These are phyloP conservation scores for Mugil cephalus DNA, from an alignment of 2,113 vertebrate species.

Conservation along the genomic window DNA sequence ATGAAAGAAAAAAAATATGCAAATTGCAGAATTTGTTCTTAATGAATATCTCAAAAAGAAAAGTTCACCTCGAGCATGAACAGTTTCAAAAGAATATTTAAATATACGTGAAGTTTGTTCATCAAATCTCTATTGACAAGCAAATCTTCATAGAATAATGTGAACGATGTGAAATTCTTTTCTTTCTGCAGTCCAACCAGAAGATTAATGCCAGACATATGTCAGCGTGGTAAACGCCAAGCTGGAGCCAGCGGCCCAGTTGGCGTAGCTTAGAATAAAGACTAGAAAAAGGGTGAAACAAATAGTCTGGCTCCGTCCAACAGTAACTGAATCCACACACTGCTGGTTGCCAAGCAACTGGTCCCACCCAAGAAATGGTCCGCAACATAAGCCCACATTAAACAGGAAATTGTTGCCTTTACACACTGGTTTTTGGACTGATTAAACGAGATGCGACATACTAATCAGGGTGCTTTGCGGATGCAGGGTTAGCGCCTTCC, in stretches of 20 bases:
- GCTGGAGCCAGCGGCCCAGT: not conserved
- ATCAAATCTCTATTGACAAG: not conserved
- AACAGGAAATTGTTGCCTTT: not conserved
- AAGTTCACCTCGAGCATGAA: not conserved
- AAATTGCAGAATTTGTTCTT: slow-evolving; percentile 39
- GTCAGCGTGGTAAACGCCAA: too few relatives aligned
- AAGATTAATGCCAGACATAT: too few relatives aligned
- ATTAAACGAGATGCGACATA: not conserved
- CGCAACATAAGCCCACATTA: not conserved
- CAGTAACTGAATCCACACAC: not conserved
- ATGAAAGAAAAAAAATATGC: slow-evolving; percentile 14
- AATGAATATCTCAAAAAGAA: slow-evolving; percentile 12
- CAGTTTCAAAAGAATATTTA: not conserved
- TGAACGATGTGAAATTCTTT: not conserved
- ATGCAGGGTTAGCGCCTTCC: not conserved
- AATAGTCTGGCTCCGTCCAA: not conserved
- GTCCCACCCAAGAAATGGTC: not conserved
- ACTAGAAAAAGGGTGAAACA: not conserved
- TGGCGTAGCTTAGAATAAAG: not conserved
- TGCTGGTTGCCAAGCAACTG: not conserved
- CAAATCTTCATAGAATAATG: not conserved
- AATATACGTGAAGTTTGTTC: not conserved
- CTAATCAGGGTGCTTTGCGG: not conserved
- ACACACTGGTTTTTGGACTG: not conserved
- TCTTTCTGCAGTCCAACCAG: too few relatives aligned